A percentile compares a stretch with the other conserved stretches of the same genome.
Conservation (phyloP, 2,113 vertebrate genomes). For the Dicaeum eximium region DNA sequence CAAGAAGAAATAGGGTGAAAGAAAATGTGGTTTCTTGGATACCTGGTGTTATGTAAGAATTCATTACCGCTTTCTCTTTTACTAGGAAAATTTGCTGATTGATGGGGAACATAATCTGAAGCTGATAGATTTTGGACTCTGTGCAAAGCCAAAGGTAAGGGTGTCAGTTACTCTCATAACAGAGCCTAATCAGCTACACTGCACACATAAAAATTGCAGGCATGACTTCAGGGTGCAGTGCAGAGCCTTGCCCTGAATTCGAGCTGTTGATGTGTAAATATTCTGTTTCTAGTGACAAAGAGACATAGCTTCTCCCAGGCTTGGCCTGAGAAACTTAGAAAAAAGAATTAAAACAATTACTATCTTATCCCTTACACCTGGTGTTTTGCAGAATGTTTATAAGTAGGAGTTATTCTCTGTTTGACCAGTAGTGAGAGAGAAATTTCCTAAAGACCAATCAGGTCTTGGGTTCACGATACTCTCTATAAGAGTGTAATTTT, state of each 20-base stretch:
- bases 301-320: too few species aligned
- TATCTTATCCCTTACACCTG: too few species aligned
- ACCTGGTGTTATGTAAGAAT: not conserved
- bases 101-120: slow-evolving; percentile 90
- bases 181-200: not conserved
- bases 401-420: too few species aligned
- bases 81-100: slow-evolving; percentile 92
- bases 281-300: too few species aligned
- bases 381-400: too few species aligned
- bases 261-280: not conserved
- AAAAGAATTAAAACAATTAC: too few species aligned
- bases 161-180: not conserved
- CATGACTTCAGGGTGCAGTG: not conserved
- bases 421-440: too few species aligned
- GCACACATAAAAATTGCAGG: accelerated
- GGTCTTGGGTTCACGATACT: too few species aligned
- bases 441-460: too few species aligned
- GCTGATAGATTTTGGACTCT: slow-evolving; percentile 95
- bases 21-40: not conserved
- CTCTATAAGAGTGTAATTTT: too few species aligned
- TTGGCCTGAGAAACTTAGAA: too few species aligned
- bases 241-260: not conserved
- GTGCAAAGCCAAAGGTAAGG: slow-evolving; percentile 92
- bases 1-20: not conserved
- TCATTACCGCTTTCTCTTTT: not conserved